Base-by-base conservation (phyloP, 2,113 vertebrate genomes). In the Rhinogobius similis region DNA sequence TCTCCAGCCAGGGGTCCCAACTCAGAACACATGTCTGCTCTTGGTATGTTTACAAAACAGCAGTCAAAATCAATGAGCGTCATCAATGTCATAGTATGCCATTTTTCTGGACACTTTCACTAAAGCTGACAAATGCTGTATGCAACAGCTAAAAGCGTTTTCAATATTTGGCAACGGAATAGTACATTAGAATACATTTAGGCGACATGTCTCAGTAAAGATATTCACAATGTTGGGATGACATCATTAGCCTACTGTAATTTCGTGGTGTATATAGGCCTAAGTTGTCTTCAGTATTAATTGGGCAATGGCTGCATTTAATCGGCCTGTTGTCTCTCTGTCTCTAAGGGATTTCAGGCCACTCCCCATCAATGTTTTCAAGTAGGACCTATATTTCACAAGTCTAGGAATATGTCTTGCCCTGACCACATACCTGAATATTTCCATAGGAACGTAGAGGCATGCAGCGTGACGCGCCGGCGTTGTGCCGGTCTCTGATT, bases 21-120 rank as follows among this genome's bases (percentile, higher is more conserved):
- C 84, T 84, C 85, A 81, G 82, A 88, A 84, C 89, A 91, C 82
- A 88, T 90, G 86, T 85, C 82, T 88, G 81, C 74, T 84, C 80
- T 88, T 70, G 84, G 76, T 87, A 84, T 86, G 78, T 87, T 86
- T 89, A 85, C 79, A 87, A 61, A 83, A 70, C 79, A 83, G 56
- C 81, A 77, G 82, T 90, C 77, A 80, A 67, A 79, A 61, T 72
- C 72, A 87, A 88, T 85, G 76, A 87, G 66, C 20, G 65, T 84
- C 79, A 78, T 44, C 72, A 52, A 76, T 84, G 82, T 86, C 80
- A 79, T 67, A 79, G 82, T 68, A 62, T 64, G 77, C 77, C 69
- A 63, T 86, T 41, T 86, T 82, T 79, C 71, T 86, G 82, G 73
- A 79, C 43, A 70, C 48, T 76, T 73, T 84, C 75, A 72, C 65